Percentiles rank a stretch among this genome's conserved stretches.
Evolutionary conservation across 2,888 invertebrate genomes (phyloP).

Genomic region (Trilocha varians): DNA sequence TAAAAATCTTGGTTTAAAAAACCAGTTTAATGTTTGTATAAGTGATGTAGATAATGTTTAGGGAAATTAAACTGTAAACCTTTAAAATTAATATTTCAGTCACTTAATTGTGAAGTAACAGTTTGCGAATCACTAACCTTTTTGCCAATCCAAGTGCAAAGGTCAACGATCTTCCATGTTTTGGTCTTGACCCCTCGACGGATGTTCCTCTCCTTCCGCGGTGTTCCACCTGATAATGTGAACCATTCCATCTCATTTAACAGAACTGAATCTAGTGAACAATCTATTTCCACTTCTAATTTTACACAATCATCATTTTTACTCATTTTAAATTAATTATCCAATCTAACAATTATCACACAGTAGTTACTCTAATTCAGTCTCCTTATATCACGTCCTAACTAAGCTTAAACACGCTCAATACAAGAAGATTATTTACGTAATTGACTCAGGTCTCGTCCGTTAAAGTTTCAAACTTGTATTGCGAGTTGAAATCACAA

Average conservation of each 20-base stretch:
- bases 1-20: too few relatives aligned
- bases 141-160: slow-evolving; percentile 60
- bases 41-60: too few relatives aligned
- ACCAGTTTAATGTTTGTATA: too few relatives aligned
- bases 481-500: slow-evolving; percentile 8
- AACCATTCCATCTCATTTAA: slow-evolving; percentile 56
- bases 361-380: not conserved
- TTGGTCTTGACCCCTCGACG: slow-evolving; percentile 39
- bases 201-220: slow-evolving; percentile 38
- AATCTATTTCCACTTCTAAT: slow-evolving; percentile 50
- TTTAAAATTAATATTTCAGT: too few relatives aligned
- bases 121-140: slow-evolving; percentile 48
- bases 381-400: not conserved
- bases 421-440: not conserved
- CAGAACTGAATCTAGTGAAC: slow-evolving; percentile 35
- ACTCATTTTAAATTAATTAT: slow-evolving; percentile 18
- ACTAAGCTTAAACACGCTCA: not conserved
- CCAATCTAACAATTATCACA: too few relatives aligned
- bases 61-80: too few relatives aligned
- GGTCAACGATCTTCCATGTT: slow-evolving; percentile 48
- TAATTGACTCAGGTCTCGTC: slow-evolving; percentile 6
- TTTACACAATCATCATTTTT: slow-evolving; percentile 28
- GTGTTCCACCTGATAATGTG: slow-evolving; percentile 53
- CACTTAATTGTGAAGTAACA: too few relatives aligned
- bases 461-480: slow-evolving; percentile 14